Percentiles rank a stretch among this genome's conserved stretches.
Conservation (phyloP, 2,797 vertebrate species). For the Pipistrellus kuhlii region DNA sequence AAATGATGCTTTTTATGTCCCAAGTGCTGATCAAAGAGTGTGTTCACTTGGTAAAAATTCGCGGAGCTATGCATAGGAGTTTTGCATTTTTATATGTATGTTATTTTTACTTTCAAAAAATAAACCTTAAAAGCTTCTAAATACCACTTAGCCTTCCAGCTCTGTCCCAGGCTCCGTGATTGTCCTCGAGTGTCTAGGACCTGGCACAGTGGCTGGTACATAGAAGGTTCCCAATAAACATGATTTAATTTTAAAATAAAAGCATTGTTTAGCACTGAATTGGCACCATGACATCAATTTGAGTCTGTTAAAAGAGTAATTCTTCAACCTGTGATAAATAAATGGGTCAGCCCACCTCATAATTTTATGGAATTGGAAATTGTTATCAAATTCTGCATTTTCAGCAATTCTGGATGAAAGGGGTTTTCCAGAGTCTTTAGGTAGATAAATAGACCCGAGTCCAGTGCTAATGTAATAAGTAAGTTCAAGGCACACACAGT, state of each 20-base stretch:
- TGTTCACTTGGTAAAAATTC: not conserved
- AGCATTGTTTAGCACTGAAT: not conserved
- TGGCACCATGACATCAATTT: not conserved
- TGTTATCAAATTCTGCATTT: not conserved
- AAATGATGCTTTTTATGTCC: not conserved
- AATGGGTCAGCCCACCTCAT: not conserved
- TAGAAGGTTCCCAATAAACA: not conserved
- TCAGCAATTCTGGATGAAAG: slow-evolving; percentile 3
- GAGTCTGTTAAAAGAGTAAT: not conserved
- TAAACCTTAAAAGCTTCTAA: not conserved
- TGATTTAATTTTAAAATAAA: not conserved
- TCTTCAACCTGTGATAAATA: not conserved
- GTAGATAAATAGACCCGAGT: not conserved
- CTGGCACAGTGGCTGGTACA: not conserved
- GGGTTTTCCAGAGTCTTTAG: not conserved
- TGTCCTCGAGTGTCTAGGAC: not conserved
- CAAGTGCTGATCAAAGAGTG: not conserved
- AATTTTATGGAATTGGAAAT: not conserved
- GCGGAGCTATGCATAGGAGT: not conserved
- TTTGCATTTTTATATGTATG: not conserved
- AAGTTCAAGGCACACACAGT: not conserved
- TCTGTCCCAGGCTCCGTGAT: not conserved
- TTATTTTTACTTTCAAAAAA: not conserved
- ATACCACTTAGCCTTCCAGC: not conserved
- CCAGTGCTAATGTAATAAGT: not conserved